A percentile compares a stretch with the other conserved stretches of the same genome.
Evolutionary conservation across 2,888 invertebrate genomes (phyloP).

Genomic region (Scaptomyza parva): DNA sequence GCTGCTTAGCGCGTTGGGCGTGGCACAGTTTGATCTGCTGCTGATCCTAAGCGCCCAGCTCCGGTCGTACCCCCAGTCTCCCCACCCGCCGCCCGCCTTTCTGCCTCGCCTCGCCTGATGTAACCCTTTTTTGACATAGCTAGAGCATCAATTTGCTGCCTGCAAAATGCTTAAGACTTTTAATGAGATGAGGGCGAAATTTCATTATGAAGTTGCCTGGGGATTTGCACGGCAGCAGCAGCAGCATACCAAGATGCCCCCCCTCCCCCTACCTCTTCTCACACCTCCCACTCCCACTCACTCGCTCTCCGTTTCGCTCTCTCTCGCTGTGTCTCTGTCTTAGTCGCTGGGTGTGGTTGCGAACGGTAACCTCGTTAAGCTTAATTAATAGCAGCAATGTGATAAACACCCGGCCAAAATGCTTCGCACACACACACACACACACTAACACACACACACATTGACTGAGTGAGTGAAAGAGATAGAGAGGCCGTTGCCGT

Average conservation of each 20-base stretch:
- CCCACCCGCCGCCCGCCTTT: no score
- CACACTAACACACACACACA: background rate
- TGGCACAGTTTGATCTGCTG: slow-evolving; percentile 57
- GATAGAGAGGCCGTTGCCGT: slow-evolving; percentile 23
- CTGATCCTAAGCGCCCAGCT: slow-evolving; percentile 42
- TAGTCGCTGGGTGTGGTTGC: slow-evolving; percentile 73
- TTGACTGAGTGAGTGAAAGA: no score
- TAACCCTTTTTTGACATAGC: slow-evolving; percentile 48
- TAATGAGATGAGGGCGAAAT: slow-evolving; percentile 84
- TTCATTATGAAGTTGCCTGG: slow-evolving; percentile 81
- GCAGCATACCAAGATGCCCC: slow-evolving; percentile 57
- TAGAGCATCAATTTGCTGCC: slow-evolving; percentile 66
- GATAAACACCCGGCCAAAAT: slow-evolving; percentile 82
- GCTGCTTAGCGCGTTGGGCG: slow-evolving; percentile 38
- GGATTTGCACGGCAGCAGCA: slow-evolving; percentile 58
- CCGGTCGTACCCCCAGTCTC: no score
- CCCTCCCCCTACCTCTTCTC: slow-evolving; percentile 9
- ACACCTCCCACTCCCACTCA: background rate
- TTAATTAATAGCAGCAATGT: slow-evolving; percentile 85
- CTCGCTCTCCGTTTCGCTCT: background rate
- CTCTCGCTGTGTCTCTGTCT: background rate
- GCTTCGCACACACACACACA: slow-evolving; percentile 52
- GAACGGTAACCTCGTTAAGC: slow-evolving; percentile 85
- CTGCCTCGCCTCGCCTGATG: background rate
- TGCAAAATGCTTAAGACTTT: slow-evolving; percentile 75